A percentile compares a stretch with the other conserved stretches of the same genome.
Evolutionary conservation across 1,140 invertebrate genomes (phyloP).

Genomic region (Saccostrea glomerata): DNA sequence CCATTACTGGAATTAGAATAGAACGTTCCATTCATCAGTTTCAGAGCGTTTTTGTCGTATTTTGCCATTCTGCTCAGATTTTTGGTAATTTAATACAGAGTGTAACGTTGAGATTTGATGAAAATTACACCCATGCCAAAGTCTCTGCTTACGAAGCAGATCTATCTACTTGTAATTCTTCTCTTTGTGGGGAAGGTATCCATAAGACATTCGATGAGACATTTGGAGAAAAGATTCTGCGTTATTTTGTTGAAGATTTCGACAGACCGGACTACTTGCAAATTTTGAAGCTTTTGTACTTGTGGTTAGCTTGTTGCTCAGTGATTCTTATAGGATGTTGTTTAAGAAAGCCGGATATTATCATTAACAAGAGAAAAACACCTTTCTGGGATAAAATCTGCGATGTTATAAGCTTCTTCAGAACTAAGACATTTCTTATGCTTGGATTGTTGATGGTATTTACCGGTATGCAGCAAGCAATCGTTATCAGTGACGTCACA

Average conservation of each 20-base stretch:
- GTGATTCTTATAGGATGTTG: conserved; percentile 64
- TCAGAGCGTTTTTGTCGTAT: conserved; percentile 65
- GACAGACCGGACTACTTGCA: conserved; percentile 51
- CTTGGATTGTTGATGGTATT: conserved; percentile 64
- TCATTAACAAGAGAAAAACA: conserved; percentile 63
- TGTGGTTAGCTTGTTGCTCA: conserved; percentile 58
- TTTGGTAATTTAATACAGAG: conserved; percentile 64
- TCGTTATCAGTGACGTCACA: conserved; percentile 66
- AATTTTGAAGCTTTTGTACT: conserved; percentile 63
- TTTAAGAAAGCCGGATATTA: conserved; percentile 66
- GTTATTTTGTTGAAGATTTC: neutral
- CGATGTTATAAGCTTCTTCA: conserved; percentile 58
- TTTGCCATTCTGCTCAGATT: conserved; percentile 65
- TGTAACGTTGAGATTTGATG: conserved; percentile 52
- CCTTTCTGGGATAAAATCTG: conserved; percentile 58
- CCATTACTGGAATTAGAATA: conserved; percentile 59
- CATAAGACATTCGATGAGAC: conserved; percentile 9
- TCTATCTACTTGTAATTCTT: conserved; percentile 4
- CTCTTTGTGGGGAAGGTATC: neutral
- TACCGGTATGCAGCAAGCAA: conserved; percentile 67
- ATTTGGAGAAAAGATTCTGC: conserved; percentile 39
- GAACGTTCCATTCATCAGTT: conserved; percentile 65
- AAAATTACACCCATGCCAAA: conserved; percentile 39
- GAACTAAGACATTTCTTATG: conserved; percentile 58
- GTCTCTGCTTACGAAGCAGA: neutral